phyloP scores from a whole-genome alignment of 2,888 invertebrate species.

The Leptinotarsa peninsularis region DNA sequence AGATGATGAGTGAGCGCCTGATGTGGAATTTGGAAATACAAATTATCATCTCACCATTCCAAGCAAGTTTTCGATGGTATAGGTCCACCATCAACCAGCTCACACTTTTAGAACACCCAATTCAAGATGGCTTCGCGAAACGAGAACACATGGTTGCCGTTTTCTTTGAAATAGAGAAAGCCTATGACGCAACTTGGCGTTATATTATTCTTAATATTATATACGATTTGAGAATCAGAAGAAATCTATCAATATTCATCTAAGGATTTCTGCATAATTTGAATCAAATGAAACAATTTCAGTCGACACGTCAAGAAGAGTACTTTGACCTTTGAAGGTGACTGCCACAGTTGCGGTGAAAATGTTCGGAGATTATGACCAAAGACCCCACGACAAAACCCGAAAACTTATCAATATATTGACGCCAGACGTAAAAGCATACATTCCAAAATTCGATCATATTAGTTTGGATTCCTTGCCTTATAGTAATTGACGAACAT shows the following conservation, averaged over 20 bases:
- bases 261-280: background rate
- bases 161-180: constrained; percentile 27
- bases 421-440: too few species aligned
- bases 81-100: constrained; percentile 4
- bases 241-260: background rate
- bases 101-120: constrained; percentile 15
- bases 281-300: too few species aligned
- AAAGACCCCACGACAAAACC: too few species aligned
- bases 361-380: too few species aligned
- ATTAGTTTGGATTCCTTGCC: too few species aligned
- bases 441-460: too few species aligned
- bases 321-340: too few species aligned
- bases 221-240: constrained; percentile 29
- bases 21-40: constrained; percentile 28
- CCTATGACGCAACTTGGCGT: constrained; percentile 35
- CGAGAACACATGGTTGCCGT: constrained; percentile 16
- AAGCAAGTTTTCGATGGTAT: constrained; percentile 28
- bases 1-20: constrained; percentile 29
- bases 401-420: too few species aligned
- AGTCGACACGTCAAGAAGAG: too few species aligned
- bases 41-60: background rate
- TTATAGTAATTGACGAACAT: too few species aligned
- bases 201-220: constrained; percentile 35
- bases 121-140: constrained; percentile 6
- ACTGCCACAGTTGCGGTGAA: too few species aligned